These are phyloP conservation scores for Eospalax fontanierii DNA, from an alignment of 2,797 vertebrate genomes.

Conservation along the genomic window DNA sequence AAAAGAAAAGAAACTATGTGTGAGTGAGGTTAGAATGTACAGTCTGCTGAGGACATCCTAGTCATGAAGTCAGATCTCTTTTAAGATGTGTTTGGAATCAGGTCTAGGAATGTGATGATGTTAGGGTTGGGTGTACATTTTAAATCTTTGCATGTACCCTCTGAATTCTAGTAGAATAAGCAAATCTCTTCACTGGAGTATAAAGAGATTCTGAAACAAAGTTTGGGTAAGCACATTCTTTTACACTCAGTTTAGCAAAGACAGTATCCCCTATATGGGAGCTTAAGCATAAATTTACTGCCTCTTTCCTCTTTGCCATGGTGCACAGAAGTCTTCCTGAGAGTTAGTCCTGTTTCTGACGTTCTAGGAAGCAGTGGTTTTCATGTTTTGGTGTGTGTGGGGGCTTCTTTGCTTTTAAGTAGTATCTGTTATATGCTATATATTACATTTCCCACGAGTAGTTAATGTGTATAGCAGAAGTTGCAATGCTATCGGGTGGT, in stretches of 20 bases:
- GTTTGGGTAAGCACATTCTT: constrained; percentile 75
- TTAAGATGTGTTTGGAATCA: constrained; percentile 74
- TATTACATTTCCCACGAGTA: background rate
- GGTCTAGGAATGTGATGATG: constrained; percentile 62
- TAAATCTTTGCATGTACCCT: background rate
- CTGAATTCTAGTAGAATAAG: constrained; percentile 64
- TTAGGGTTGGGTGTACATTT: constrained; percentile 54
- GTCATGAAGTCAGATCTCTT: constrained; percentile 29
- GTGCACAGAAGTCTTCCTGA: constrained; percentile 54
- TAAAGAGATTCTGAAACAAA: constrained; percentile 69
- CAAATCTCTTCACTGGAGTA: background rate
- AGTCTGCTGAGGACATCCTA: constrained; percentile 1
- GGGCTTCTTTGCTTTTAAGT: constrained; percentile 43
- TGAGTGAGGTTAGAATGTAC: constrained; percentile 17
- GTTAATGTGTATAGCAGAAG: constrained; percentile 67
- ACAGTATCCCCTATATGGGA: constrained; percentile 30
- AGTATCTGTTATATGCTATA: background rate
- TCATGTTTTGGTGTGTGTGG: background rate
- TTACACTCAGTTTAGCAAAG: constrained; percentile 68
- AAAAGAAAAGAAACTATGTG: constrained; percentile 60
- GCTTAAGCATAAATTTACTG: background rate
- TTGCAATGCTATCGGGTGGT: constrained; percentile 82
- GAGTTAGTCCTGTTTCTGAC: constrained; percentile 42
- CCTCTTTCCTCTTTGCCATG: constrained; percentile 4
- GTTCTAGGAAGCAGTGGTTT: background rate